Conservation (phyloP, 2,888 invertebrate species). For the Pristionchus fissidentatus region DNA sequence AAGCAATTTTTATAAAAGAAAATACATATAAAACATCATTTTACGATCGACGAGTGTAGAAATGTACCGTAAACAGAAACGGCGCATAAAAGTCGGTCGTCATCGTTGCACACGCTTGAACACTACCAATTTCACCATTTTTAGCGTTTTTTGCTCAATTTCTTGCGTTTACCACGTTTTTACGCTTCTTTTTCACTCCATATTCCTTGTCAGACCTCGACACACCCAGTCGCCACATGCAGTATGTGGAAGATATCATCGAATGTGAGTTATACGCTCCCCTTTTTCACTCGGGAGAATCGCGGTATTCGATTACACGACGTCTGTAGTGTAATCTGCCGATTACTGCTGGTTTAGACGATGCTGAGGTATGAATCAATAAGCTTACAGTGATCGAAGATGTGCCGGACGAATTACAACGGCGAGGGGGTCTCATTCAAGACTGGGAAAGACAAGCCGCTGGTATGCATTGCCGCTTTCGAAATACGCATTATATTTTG, state of each 20-base stretch:
- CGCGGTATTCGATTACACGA: not conserved
- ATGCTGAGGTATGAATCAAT: not conserved
- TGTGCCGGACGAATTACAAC: conserved; percentile 44
- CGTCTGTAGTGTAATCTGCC: not conserved
- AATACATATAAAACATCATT: too few species aligned
- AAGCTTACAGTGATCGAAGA: conserved; percentile 43
- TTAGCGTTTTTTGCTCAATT: not conserved
- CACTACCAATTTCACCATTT: conserved; percentile 25
- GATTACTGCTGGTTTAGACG: not conserved
- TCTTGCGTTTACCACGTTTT: not conserved
- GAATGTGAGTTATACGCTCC: conserved; percentile 18
- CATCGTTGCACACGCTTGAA: not conserved
- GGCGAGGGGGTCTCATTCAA: conserved; percentile 40
- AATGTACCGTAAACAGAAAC: not conserved
- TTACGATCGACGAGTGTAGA: not conserved
- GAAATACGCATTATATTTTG: not conserved
- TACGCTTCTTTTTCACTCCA: not conserved
- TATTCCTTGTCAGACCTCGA: not conserved
- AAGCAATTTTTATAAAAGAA: too few species aligned
- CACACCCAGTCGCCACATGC: conserved; percentile 17
- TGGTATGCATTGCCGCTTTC: not conserved
- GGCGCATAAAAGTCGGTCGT: not conserved
- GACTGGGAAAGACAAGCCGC: conserved; percentile 45
- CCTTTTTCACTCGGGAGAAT: not conserved
- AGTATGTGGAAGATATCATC: conserved; percentile 43